Conservation (phyloP, 2,113 vertebrate genomes). For the Plecturocebus donacophilus region DNA sequence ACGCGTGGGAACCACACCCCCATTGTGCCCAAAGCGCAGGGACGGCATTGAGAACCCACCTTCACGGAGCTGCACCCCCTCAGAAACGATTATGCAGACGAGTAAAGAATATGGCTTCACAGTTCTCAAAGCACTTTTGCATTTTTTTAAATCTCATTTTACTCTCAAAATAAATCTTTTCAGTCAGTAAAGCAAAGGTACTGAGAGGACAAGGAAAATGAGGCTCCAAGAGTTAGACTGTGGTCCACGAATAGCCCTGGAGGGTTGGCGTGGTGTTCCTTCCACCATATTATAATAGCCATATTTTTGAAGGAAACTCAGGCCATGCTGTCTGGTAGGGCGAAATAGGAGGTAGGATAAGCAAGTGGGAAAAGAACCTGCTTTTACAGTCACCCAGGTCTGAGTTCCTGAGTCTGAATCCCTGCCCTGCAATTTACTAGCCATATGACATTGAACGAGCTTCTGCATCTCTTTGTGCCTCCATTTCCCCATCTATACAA, state of each 20-base stretch:
- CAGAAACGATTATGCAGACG: neutral
- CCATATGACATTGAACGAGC: neutral
- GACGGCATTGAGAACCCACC: neutral
- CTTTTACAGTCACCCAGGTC: neutral
- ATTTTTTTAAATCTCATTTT: neutral
- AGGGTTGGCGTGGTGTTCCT: neutral
- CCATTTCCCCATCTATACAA: neutral
- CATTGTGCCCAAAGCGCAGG: neutral
- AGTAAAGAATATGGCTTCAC: neutral
- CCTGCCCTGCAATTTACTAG: neutral
- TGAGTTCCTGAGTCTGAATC: neutral
- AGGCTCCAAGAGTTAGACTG: neutral
- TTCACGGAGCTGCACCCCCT: neutral
- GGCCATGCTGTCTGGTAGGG: neutral
- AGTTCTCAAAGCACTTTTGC: neutral
- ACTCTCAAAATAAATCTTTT: slow-evolving; percentile 14
- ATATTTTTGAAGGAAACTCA: neutral
- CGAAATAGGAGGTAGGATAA: neutral
- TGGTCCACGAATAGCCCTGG: neutral
- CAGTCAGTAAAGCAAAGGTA: neutral
- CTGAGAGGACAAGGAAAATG: neutral
- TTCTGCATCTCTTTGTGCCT: neutral
- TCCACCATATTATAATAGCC: neutral
- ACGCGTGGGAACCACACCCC: neutral
- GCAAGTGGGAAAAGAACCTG: neutral